Base-by-base conservation (phyloP, 1,140 invertebrate genomes). In the Drosophila fuyamai region DNA sequence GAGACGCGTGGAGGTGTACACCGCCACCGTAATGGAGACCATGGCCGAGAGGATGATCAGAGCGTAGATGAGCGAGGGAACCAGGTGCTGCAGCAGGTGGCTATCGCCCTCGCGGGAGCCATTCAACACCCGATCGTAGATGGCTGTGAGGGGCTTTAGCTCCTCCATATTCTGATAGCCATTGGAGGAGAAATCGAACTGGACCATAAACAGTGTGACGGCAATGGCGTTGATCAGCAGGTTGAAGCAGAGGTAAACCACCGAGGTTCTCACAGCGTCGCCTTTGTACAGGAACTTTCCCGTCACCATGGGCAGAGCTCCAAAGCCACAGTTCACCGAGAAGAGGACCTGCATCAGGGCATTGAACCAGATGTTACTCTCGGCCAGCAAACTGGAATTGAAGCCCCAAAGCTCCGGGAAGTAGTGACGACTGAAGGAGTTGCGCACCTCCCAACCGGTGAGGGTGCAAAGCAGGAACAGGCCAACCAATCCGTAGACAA, bases 231-330 rank as follows among this genome's bases (percentile, higher is more conserved):
- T 91, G 59, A 92, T 78, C 51, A 92, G 71, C 56, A 92, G 51
- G 76, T 92, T 92, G 50, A 92, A 92, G 67, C 91, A 92, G 13
- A 92, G 63, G 58, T 92, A 92, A 5, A 92, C 90, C 14, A 92
- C 78, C 3, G 92, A 92, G 18, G 92, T 92, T 27, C 92, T 75
- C 23, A 92, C 88, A 2, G 92, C 92, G 50, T 92, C 92, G 6
- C 92, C 91, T 72, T 92, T 92, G 63, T 92, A 92, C 16, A 92
- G 71, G 62, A 92, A 92, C 68, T 92, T 92, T 10, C 92, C 92
- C 4, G 92, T 92, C 8, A 92, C n/a, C 65, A 92, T 91, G 10
- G 92, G 91, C 51, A 92, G 54, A 4, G 82, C 77, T 13, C 92
- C 92, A 40, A 92, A 85, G 29, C 92, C 92, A 38, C 90, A 92